Conservation (phyloP, 2,797 vertebrate species). For the Lepilemur septentrionalis region DNA sequence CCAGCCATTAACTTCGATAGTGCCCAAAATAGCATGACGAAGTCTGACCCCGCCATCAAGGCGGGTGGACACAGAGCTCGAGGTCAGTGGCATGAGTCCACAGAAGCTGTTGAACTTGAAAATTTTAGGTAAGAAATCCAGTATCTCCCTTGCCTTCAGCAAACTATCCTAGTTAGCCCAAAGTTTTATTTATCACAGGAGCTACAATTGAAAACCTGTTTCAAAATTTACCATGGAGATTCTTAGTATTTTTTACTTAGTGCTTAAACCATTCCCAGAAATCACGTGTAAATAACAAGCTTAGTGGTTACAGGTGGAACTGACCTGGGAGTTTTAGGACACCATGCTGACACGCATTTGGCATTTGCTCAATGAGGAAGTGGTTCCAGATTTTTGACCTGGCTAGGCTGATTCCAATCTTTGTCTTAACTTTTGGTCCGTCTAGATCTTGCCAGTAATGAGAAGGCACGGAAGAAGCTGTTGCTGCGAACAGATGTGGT, state of each 20-base stretch:
- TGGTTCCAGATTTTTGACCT: not conserved
- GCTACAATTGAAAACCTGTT: not conserved
- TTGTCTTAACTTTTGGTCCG: not conserved
- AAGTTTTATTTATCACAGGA: not conserved
- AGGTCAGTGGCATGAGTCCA: conserved; percentile 80
- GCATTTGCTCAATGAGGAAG: not conserved
- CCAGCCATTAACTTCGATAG: conserved; percentile 82
- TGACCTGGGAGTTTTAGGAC: not conserved
- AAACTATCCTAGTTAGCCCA: not conserved
- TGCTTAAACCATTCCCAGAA: not conserved
- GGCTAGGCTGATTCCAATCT: not conserved
- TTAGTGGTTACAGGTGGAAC: not conserved
- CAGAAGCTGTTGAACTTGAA: conserved; percentile 91
- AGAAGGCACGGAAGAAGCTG: not conserved
- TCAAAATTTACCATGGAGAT: not conserved
- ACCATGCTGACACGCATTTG: not conserved
- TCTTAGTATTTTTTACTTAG: not conserved
- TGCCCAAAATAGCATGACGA: conserved; percentile 70
- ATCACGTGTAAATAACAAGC: not conserved
- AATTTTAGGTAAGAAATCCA: conserved; percentile 89
- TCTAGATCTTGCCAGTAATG: not conserved
- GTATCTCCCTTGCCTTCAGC: not conserved
- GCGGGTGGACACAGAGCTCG: conserved; percentile 71
- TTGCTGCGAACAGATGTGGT: not conserved
- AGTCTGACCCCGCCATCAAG: conserved; percentile 76